Evolutionary conservation across 1,140 invertebrate genomes (phyloP), one percentile per base, ranked within the genome.

Genomic region (Centruroides vittatus): DNA sequence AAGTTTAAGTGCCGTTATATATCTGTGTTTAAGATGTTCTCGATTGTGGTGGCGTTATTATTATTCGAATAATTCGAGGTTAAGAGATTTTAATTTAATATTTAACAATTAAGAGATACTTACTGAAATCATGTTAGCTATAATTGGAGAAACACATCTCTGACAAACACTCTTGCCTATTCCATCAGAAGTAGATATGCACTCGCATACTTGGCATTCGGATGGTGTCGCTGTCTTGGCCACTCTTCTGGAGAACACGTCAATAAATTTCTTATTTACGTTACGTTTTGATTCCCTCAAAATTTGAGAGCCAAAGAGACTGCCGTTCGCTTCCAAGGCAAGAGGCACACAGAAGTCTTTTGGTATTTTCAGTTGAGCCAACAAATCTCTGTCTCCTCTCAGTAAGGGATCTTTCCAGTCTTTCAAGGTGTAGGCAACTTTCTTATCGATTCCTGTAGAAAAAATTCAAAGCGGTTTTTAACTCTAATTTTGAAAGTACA

Each of bases 321-420:
- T 75, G 78, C 92, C 91, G 67, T 91, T 89, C 1, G 86, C 88
- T 68, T 89, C 85, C 58, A 92, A 67, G 1, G 89, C 84, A 6
- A 94, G 74, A 0, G 85, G 83, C 0, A 82, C 81, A 70, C 90
- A 95, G 50, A 81, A 80, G 58, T 79, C 82, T 69, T 86, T 88
- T 0, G 88, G 83, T 36, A 88, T 71, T 59, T 80, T 82, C 2
- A 89, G 80, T 72, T 88, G 82, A 52, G 81, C 79, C 51, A 83
- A 76, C 9, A 90, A 73, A 49, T 81, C 81, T 0, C 72, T 68
- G 67, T 90, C 84, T 0, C 86, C 86, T 4, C 73, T 75, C 3
- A 86, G 68, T 3, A 73, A 55, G 3, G 63, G 68, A 60, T 82
- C 81, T 23, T 69, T 70, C 4, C 82, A 79, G 68, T 86, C 86